Conservation (phyloP, 2,888 invertebrate genomes). For the Prosopocoilus inquinatus region DNA sequence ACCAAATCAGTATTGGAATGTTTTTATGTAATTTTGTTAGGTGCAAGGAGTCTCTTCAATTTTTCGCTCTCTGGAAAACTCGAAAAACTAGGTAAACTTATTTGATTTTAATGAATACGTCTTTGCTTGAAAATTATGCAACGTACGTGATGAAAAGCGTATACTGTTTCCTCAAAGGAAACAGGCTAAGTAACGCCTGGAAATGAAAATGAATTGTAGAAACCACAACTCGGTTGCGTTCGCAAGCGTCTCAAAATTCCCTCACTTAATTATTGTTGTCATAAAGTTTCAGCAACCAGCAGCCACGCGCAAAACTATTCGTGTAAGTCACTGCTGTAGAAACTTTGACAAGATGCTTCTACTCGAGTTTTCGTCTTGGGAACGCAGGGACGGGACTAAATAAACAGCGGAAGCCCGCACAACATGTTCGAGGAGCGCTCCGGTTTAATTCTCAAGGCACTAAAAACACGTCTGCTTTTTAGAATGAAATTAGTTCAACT, state of each 20-base stretch:
- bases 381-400: conserved; percentile 18
- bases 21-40: too few relatives aligned
- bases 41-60: too few relatives aligned
- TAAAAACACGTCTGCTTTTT: neutral
- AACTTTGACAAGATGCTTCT: conserved; percentile 27
- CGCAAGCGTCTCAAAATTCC: conserved; percentile 37
- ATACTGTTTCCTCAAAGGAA: too few relatives aligned
- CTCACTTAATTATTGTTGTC: conserved; percentile 42
- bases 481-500: neutral
- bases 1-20: too few relatives aligned
- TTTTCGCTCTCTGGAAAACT: too few relatives aligned
- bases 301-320: conserved; percentile 36
- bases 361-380: conserved; percentile 32
- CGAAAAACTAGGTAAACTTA: too few relatives aligned
- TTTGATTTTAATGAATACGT: too few relatives aligned
- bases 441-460: neutral
- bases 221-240: conserved; percentile 27
- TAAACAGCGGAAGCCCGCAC: conserved; percentile 28
- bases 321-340: conserved; percentile 29
- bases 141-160: too few relatives aligned
- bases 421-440: conserved; percentile 11
- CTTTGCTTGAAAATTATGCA: too few relatives aligned
- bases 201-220: conserved; percentile 31
- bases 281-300: conserved; percentile 38
- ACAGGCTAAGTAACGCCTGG: neutral